A percentile compares a stretch with the other conserved stretches of the same genome.
phyloP scores from a whole-genome alignment of 2,797 vertebrate genomes.

The Poecilia velifera region DNA sequence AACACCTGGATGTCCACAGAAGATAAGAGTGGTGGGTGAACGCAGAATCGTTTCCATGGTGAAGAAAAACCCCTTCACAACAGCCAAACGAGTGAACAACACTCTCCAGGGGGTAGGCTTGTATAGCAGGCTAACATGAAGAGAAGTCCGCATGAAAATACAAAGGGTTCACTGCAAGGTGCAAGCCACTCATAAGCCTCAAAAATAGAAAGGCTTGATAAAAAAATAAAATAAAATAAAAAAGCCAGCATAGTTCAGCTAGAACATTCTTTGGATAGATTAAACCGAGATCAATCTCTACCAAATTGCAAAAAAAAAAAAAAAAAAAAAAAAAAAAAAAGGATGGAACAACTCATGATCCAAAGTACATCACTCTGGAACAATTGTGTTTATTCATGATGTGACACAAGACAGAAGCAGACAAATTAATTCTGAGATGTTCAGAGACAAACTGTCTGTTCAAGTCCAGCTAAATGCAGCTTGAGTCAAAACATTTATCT shows the following conservation, averaged over 20 bases:
- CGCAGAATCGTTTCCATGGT: neutral
- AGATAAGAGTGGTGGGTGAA: neutral
- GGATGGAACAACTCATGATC: neutral
- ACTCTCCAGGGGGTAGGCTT: conserved; percentile 1
- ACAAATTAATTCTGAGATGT: neutral
- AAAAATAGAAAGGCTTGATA: neutral
- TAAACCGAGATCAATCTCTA: neutral
- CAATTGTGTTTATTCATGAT: neutral
- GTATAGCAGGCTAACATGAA: neutral
- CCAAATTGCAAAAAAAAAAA: neutral
- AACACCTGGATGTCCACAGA: neutral
- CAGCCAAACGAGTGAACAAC: neutral
- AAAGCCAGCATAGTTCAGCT: neutral
- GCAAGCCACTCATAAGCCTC: neutral
- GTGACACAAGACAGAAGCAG: neutral
- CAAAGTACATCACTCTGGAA: neutral
- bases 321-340: too few relatives aligned
- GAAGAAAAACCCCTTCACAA: conserved; percentile 5
- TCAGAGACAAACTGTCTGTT: neutral
- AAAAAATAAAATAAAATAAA: neutral
- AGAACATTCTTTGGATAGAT: neutral
- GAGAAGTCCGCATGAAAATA: neutral
- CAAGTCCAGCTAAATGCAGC: neutral
- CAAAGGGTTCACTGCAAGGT: neutral
- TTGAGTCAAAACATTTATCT: neutral